Evolutionary conservation across 2,888 invertebrate genomes (phyloP).

Genomic region (Eugnorisma glareosa): DNA sequence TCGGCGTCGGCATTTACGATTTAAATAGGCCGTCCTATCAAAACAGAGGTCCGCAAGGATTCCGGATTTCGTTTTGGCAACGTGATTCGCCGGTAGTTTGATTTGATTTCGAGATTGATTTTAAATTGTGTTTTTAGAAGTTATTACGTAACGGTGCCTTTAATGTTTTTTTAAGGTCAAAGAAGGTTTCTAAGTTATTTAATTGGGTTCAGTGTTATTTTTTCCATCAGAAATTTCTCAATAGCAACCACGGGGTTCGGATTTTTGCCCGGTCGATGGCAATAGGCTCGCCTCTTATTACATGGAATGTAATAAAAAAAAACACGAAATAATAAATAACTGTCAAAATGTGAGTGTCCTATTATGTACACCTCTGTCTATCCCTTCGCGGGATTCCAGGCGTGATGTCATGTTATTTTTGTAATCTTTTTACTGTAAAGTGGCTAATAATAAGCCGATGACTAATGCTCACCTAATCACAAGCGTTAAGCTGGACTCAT

Average conservation of each 20-base stretch:
- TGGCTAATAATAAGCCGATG: background rate
- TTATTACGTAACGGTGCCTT: conserved; percentile 9
- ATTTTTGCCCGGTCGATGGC: too few species aligned
- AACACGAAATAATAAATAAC: too few species aligned
- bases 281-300: too few species aligned
- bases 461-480: too few species aligned
- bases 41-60: conserved; percentile 76
- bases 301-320: too few species aligned
- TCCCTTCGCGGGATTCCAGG: too few species aligned
- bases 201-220: background rate
- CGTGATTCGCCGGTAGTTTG: conserved; percentile 68
- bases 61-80: conserved; percentile 75
- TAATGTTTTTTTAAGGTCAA: conserved; percentile 8
- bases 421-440: background rate
- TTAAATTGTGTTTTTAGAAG: conserved; percentile 45
- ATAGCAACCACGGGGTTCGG: too few species aligned
- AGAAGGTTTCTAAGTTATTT: background rate
- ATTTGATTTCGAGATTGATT: conserved; percentile 61
- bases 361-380: too few species aligned
- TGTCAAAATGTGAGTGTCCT: too few species aligned
- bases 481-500: background rate
- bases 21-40: conserved; percentile 81
- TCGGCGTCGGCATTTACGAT: conserved; percentile 74
- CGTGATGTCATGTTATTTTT: background rate
- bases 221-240: too few species aligned